A percentile compares a stretch with the other conserved stretches of the same genome.
Conservation (phyloP, 1,140 invertebrate genomes). For the Pinna nobilis region DNA sequence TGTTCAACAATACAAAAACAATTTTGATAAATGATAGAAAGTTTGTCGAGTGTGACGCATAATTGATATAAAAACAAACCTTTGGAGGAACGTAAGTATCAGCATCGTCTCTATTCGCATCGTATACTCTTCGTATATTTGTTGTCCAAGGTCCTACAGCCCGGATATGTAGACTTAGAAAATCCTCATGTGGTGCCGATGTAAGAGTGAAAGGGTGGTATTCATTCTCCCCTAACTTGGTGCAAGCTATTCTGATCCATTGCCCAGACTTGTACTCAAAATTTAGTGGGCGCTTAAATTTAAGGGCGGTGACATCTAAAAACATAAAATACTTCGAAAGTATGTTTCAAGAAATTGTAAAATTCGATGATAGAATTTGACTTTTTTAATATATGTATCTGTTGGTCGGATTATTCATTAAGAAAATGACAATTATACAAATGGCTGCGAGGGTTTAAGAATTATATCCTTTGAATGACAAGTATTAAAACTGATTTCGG, state of each 20-base stretch:
- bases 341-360: background rate
- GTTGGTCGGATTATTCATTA: no score
- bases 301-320: constrained; percentile 77
- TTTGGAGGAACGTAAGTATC: constrained; percentile 83
- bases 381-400: no score
- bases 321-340: background rate
- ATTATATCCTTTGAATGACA: no score
- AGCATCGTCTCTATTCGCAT: constrained; percentile 93
- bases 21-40: background rate
- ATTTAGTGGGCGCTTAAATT: constrained; percentile 87
- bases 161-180: constrained; percentile 97
- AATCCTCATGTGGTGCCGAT: constrained; percentile 98
- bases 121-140: constrained; percentile 97
- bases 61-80: constrained; percentile 11
- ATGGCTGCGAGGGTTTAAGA: no score
- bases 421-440: no score
- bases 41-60: background rate
- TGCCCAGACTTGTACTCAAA: constrained; percentile 94
- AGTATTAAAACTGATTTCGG: no score
- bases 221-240: constrained; percentile 91
- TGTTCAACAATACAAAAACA: background rate
- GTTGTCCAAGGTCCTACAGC: constrained; percentile 95
- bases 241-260: constrained; percentile 93
- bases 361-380: no score
- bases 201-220: constrained; percentile 99